Base-by-base conservation (phyloP, 2,888 invertebrate genomes). In the Gasteruption jaculator region DNA sequence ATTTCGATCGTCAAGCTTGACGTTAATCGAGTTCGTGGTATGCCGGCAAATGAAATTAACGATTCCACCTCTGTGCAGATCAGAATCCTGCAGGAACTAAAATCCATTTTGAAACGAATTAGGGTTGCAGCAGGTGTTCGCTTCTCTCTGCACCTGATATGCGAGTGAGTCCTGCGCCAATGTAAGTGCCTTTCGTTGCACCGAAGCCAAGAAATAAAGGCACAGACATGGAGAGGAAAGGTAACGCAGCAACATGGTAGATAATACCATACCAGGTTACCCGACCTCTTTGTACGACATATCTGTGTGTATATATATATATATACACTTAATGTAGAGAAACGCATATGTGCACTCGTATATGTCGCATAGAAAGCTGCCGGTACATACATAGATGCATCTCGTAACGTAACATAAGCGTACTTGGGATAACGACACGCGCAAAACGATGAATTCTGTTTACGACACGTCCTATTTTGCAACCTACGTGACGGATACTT, bases 1-100 rank as follows among this genome's bases (percentile, higher is more conserved):
- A 57, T 63, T 57, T 56, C 57, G 58, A 61, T 63, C 60, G 58
- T 57, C 60, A 57, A 56, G 50, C 56, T 49, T 46, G 60, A 63
- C 63, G 58, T 59, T 67, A 66, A 67, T 65, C 63, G 60, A 63
- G 61, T 65, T 61, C 52, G 60, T 53, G 61, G 57, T 52, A 52
- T 58, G 56, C 52, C 45, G 52, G 45, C 53, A 60, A 61, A 64
- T 54, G 57, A 59, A 65, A 65, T 65, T 65, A 65, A 63, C 63
- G 58, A 60, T 59, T 62, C 57, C 47, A 41, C 48, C 33, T 22
- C 45, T 34, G 32, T 22, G 36, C 29, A 20, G 33, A 46, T 48
- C 31, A 48, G 41, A 46, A 46, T 47, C 39, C n/a, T n/a, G n/a
- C n/a, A n/a, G n/a, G n/a, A n/a, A n/a, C n/a, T n/a, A n/a, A n/a